Conservation (phyloP, 2,113 vertebrate genomes). For the Sinocyclocheilus rhinocerous region DNA sequence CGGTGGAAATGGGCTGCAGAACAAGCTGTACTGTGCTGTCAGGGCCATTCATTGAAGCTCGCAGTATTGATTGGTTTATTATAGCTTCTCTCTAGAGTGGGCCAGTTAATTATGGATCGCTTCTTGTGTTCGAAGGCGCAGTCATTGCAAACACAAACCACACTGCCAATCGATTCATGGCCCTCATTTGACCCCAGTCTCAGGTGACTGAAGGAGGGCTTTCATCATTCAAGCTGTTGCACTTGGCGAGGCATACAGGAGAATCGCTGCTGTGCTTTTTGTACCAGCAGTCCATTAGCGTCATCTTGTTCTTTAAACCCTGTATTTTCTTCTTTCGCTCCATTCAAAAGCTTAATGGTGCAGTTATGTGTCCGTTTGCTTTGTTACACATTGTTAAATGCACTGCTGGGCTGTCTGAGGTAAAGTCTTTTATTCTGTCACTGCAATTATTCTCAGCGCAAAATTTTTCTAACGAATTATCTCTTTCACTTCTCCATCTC, state of each 20-base stretch:
- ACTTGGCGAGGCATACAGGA: neutral
- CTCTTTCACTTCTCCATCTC: neutral
- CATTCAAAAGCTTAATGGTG: conserved; percentile 7
- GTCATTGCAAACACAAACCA: conserved; percentile 32
- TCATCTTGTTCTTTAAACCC: neutral
- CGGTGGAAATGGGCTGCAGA: conserved; percentile 45
- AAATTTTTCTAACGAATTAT: neutral
- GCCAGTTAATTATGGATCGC: conserved; percentile 59
- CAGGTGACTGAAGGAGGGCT: conserved; percentile 15
- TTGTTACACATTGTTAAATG: neutral
- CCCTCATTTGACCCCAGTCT: conserved; percentile 5
- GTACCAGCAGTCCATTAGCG: neutral
- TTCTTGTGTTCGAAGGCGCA: conserved; percentile 52
- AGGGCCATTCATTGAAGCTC: conserved; percentile 65
- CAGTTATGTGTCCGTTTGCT: neutral
- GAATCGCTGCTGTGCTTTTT: neutral
- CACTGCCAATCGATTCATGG: conserved; percentile 1
- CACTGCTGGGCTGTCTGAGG: neutral
- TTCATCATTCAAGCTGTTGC: conserved; percentile 16
- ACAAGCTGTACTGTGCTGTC: conserved; percentile 62
- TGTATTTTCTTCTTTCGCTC: neutral
- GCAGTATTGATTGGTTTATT: conserved; percentile 72
- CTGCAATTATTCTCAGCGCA: neutral
- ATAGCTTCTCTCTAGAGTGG: conserved; percentile 61
- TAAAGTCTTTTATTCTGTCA: neutral